Conservation (phyloP, 2,113 vertebrate genomes). For the Gavialis gangeticus region DNA sequence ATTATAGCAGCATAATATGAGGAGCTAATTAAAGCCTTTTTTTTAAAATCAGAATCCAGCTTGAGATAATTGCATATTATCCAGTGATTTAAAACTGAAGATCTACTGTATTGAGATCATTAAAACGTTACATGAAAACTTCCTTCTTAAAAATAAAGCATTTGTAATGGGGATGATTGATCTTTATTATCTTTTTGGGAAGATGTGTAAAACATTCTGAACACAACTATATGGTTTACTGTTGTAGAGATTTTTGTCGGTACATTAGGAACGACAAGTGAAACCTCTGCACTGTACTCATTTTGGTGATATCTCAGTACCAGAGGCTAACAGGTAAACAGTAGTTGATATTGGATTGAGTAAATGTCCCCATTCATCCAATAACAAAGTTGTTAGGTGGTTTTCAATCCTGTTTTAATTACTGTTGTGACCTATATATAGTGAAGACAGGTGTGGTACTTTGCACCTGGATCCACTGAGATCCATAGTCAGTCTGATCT, state of each 20-base stretch:
- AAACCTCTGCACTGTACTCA: not conserved
- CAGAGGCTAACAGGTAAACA: not conserved
- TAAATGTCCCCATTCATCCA: not conserved
- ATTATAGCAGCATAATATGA: slow-evolving; percentile 70
- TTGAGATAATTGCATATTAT: slow-evolving; percentile 59
- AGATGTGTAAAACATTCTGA: not conserved
- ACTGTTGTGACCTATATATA: rapidly evolving
- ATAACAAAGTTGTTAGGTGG: not conserved
- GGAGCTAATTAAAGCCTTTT: slow-evolving; percentile 66
- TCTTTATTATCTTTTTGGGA: slow-evolving; percentile 63
- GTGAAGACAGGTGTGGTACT: rapidly evolving
- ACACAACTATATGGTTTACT: not conserved
- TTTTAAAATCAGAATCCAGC: slow-evolving; percentile 67
- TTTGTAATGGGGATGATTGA: slow-evolving; percentile 69
- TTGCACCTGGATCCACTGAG: not conserved
- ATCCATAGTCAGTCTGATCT: rapidly evolving
- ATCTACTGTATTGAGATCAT: slow-evolving; percentile 72
- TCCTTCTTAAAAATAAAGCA: slow-evolving; percentile 69
- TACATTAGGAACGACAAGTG: not conserved
- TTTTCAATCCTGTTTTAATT: not conserved
- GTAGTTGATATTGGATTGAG: not conserved
- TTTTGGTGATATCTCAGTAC: not conserved
- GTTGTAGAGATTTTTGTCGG: not conserved
- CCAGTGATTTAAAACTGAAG: slow-evolving; percentile 65
- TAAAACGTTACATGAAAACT: slow-evolving; percentile 69